A percentile compares a stretch with the other conserved stretches of the same genome.
Evolutionary conservation across 2,113 vertebrate genomes (phyloP).

Genomic region (Phoenicopterus ruber): DNA sequence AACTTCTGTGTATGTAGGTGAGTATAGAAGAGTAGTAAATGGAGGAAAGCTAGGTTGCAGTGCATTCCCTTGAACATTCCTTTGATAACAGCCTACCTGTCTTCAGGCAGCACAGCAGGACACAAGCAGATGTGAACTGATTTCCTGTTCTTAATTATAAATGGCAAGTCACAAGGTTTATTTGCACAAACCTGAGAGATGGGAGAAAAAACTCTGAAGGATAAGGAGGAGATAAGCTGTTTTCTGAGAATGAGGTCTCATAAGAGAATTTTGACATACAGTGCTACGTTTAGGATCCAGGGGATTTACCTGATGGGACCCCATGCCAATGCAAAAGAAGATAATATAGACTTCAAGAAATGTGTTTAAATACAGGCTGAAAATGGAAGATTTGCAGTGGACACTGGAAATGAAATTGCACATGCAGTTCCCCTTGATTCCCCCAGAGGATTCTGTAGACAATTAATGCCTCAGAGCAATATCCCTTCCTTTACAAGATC

Average conservation of each 20-base stretch:
- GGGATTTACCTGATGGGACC: neutral
- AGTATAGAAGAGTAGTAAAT: neutral
- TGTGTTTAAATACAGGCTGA: neutral
- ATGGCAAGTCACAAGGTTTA: neutral
- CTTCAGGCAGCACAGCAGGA: neutral
- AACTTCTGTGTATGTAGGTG: neutral
- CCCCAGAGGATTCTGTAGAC: neutral
- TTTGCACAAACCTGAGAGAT: neutral
- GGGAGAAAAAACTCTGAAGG: neutral
- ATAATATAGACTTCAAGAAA: neutral
- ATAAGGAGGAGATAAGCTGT: neutral
- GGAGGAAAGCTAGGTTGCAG: neutral
- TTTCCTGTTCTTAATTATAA: neutral
- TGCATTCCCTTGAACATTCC: neutral
- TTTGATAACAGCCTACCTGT: neutral
- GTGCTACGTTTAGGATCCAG: neutral
- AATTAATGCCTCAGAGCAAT: conserved; percentile 5
- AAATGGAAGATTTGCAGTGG: neutral
- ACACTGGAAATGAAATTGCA: neutral
- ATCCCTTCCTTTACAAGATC: conserved; percentile 18
- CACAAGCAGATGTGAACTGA: neutral
- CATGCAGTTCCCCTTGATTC: neutral
- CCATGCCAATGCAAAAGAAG: neutral
- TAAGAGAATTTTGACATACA: neutral
- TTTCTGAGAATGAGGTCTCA: neutral